These are phyloP conservation scores for Sarotherodon lohbergeri DNA, from an alignment of 2,113 vertebrate genomes.

Conservation along the genomic window DNA sequence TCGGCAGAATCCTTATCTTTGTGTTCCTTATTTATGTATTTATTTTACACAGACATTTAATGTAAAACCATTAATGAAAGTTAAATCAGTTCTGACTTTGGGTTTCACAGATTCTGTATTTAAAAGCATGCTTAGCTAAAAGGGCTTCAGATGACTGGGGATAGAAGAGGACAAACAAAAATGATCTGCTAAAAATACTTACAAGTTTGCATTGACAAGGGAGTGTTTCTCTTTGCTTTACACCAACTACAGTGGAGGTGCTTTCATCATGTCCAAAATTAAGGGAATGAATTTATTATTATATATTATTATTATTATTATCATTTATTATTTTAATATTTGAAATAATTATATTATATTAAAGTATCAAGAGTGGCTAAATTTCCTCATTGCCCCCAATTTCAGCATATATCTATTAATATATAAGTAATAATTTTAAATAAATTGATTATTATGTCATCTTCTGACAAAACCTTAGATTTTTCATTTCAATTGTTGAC, in stretches of 20 bases:
- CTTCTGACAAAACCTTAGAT: background rate
- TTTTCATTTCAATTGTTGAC: background rate
- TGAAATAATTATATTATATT: background rate
- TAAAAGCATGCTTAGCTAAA: background rate
- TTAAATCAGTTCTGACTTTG: background rate
- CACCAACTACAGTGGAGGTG: background rate
- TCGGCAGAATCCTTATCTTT: background rate
- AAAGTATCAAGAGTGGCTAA: background rate
- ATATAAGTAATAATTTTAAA: background rate
- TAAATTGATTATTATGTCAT: background rate
- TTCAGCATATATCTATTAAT: background rate
- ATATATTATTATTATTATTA: background rate
- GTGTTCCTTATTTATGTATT: background rate
- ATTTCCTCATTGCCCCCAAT: background rate
- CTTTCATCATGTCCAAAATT: background rate
- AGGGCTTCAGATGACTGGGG: background rate
- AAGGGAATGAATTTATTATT: background rate
- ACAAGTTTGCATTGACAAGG: background rate
- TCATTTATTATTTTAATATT: background rate
- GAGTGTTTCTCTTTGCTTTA: background rate
- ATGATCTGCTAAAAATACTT: background rate
- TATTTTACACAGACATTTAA: background rate
- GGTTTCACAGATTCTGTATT: background rate
- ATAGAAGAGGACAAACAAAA: background rate
- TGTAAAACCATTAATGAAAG: background rate